Evolutionary conservation across 1,140 invertebrate species (phyloP), one percentile per base, ranked within the genome.

Genomic region (Drosophila obscura): DNA sequence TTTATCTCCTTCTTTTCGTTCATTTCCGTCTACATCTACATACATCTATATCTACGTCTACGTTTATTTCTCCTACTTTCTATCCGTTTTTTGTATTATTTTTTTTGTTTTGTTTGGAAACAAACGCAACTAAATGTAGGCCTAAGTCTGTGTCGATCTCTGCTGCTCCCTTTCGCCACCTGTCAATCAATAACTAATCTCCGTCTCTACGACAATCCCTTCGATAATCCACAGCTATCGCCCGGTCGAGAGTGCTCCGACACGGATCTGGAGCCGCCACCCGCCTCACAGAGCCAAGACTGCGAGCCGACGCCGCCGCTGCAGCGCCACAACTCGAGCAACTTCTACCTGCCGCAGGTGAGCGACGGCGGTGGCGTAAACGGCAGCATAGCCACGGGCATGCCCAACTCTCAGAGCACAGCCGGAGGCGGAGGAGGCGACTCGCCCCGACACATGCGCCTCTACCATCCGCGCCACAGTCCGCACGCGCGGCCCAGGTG

Each of bases 301-400:
- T 98, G 97, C 92, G 97, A 98, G 92, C 97, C 97, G 28, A 97
- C 97, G 69, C 97, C 97, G 26, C 96, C 97, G 13, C 93, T 97
- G 61, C 96, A 97, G 92, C 94, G 97, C 76, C 96, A 97, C 74
- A 97, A 97, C 80, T 98, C 97, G 46, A 97, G 94, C 81, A 98
- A 98, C 93, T 97, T 98, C 92, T 98, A 98, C 93, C 94, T 97
- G 88, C 95, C 95, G 53, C 94, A 90, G 51, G 76, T 80, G 48
- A 84, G 59, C 60, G 77, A 82, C 45, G 55, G 50, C 13, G 63
- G 51, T 43, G 80, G 69, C 39, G 64, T 85, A 24, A 91, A 90
- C 50, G 90, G 87, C 44, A 89, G 73, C 51, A 77, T 90, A 62
- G 75, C 74, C 15, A 90, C 72, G 5, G 79, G 72, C 15, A 80